Conservation (phyloP, 2,797 vertebrate species). For the Morelia viridis region DNA sequence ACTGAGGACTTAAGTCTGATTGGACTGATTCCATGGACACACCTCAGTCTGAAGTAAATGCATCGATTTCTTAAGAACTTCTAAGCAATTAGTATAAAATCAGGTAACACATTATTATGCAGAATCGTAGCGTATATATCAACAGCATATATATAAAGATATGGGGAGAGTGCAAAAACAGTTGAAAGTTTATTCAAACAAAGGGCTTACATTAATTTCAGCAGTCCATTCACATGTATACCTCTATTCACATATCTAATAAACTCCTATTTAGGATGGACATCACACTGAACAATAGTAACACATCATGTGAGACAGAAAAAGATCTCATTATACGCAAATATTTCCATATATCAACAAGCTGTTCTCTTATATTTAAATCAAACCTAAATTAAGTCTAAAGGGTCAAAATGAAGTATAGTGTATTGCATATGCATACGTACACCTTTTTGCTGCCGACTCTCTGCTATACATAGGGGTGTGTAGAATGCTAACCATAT, state of each 20-base stretch:
- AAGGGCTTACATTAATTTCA: constrained; percentile 5
- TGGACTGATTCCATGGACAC: neutral
- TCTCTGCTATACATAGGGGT: neutral
- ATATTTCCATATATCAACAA: neutral
- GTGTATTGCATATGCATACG: neutral
- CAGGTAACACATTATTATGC: neutral
- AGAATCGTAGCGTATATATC: neutral
- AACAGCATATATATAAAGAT: neutral
- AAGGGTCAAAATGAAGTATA: neutral
- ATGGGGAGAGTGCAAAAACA: neutral
- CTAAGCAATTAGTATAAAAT: neutral
- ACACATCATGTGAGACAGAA: neutral
- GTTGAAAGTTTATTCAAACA: constrained; percentile 16
- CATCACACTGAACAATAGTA: neutral
- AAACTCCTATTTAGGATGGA: neutral
- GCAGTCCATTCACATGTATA: neutral
- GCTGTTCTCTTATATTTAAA: neutral
- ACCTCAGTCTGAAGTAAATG: neutral
- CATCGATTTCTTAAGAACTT: constrained; percentile 17
- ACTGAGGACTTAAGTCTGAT: neutral
- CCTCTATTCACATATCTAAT: neutral
- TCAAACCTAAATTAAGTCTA: constrained; percentile 12
- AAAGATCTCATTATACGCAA: neutral
- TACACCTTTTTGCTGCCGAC: neutral
- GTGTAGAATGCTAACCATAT: neutral